Evolutionary conservation across 1,140 invertebrate genomes (phyloP), one percentile per base, ranked within the genome.

Genomic region (Dendrolimus kikuchii): DNA sequence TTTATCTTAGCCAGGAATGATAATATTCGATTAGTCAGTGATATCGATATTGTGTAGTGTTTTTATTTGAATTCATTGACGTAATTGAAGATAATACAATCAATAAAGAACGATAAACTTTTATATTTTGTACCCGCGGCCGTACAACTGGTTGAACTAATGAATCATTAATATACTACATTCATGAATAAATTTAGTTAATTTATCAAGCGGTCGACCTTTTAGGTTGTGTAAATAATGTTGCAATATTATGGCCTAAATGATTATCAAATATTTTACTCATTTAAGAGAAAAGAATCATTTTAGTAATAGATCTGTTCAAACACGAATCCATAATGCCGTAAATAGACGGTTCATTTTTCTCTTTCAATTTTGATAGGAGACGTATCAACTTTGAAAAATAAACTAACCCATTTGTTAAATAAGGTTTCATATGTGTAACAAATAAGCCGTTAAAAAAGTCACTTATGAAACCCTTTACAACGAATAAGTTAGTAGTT

Each of bases 1-100:
- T 63, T 71, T 66, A 68, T 64, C 55, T 67, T 59, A 61, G 56
- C 50, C 44, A 57, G 38, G 49, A 59, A 56, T 53, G 64, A 59
- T 62, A 62, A 58, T 44, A 23, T 57, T 60, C 59, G 51, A 61
- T 62, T 62, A 62, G 54, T 64, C 56, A 61, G 52, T 65, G 57
- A 56, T 63, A 59, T 54, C 54, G 51, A 49, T 55, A 48, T 55
- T 49, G 51, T 60, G 49, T 43, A 38, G 8, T 51, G 42, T 41
- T 61, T 23, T 54, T 53, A 48, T 62, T 55, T 62, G 39, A 42
- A 49, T 50, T 56, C 49, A 64, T 64, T 69, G 61, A 69, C 63
- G 61, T 53, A 66, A 69, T 23, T 23, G 23, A 59, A 50, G 45
- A 61, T 60, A 60, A 57, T 47, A 41, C 49, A 55, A 56, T 43